Evolutionary conservation across 2,888 invertebrate genomes (phyloP), one percentile per base, ranked within the genome.

Genomic region (Aethes cnicana): DNA sequence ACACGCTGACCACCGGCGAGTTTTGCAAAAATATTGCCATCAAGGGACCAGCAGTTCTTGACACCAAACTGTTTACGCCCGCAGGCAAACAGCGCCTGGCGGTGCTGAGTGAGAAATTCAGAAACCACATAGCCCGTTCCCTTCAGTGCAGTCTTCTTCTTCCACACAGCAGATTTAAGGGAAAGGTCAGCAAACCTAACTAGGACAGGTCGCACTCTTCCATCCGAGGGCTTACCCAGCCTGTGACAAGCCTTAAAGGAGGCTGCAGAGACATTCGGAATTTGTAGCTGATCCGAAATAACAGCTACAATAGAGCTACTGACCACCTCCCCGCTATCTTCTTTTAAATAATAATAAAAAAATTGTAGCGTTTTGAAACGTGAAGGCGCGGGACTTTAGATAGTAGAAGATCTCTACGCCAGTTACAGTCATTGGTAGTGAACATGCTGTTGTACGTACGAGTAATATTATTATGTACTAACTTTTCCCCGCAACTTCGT

Each of bases 251-350:
- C 28, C 3, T 9, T 8, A 7, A 43, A 30, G 4, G 20, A 12
- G 1, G 23, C 23, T 7, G 23, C 23, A 52, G 37, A 53, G 39
- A 46, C 53, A 53, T 54, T 57, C 32, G 23, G 7, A 23, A 23
- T 23, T 23, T 23, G 8, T 3, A 8, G 7, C 23, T 23, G 23
- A n/a, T 23, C 23, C n/a, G 23, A 8, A 7, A 23, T 23, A 23
- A 23, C n/a, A 2, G 7, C 7, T 23, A n/a, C 7, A 4, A 23
- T 23, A 2, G 23, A 2, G 3, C 1, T 8, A 23, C 23, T 23
- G 7, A 23, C 23, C 1, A 3, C 23, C 1, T 5, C 23, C 8
- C 23, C 8, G 23, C 8, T 23, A 23, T 3, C 1, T 23, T 23
- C 8, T n/a, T n/a, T n/a, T n/a, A n/a, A n/a, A n/a, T n/a, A n/a